Conservation (phyloP, 1,140 invertebrate species). For the Spodoptera frugiperda region DNA sequence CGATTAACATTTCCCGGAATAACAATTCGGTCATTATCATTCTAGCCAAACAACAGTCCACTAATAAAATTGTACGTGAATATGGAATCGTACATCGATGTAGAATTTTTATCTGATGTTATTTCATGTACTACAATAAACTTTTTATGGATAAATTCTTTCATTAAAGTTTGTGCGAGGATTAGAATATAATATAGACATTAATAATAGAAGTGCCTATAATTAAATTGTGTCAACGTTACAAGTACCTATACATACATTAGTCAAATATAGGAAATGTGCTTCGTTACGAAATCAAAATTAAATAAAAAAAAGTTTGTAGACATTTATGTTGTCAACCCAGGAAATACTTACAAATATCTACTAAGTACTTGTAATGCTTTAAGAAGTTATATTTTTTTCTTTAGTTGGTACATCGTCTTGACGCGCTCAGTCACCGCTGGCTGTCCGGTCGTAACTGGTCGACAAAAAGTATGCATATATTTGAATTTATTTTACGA, state of each 20-base stretch:
- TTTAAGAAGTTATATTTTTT: slow-evolving; percentile 57
- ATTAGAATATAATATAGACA: too few species aligned
- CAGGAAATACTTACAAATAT: slow-evolving; percentile 52
- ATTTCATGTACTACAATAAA: background rate
- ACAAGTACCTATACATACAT: too few species aligned
- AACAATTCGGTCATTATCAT: slow-evolving; percentile 27
- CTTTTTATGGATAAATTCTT: too few species aligned
- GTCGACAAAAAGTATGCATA: slow-evolving; percentile 83
- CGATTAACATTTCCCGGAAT: slow-evolving; percentile 34
- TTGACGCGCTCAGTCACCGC: slow-evolving; percentile 55
- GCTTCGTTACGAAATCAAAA: too few species aligned
- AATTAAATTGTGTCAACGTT: too few species aligned
- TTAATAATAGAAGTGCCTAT: too few species aligned
- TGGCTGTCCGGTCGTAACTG: slow-evolving; percentile 59
- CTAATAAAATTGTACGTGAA: slow-evolving; percentile 24
- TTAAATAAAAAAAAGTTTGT: background rate
- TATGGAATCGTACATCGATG: background rate
- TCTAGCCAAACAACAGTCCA: slow-evolving; percentile 32
- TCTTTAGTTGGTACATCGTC: slow-evolving; percentile 42
- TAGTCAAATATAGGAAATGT: too few species aligned
- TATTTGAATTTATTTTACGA: slow-evolving; percentile 81
- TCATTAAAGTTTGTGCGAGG: too few species aligned
- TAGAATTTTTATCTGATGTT: slow-evolving; percentile 4
- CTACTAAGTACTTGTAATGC: slow-evolving; percentile 43
- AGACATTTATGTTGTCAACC: background rate